Percentiles rank a stretch among this genome's conserved stretches.
Evolutionary conservation across 1,140 invertebrate species (phyloP).

Genomic region (Hyposmocoma kahamanoa): DNA sequence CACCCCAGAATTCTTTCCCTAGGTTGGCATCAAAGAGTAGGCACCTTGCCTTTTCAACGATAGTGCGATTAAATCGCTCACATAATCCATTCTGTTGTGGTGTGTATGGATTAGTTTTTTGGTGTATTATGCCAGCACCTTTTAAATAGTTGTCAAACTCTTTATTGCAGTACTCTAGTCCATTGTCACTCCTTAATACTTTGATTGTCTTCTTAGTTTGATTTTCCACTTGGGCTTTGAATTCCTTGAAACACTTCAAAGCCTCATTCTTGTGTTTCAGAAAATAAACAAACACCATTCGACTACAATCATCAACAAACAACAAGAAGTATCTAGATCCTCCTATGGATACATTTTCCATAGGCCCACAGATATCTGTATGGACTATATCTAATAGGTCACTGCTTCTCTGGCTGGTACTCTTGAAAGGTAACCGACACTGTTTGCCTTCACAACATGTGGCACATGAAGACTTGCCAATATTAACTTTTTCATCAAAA

Average conservation of each 20-base stretch:
- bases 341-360: slow-evolving; percentile 35
- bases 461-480: slow-evolving; percentile 12
- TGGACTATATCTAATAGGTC: slow-evolving; percentile 33
- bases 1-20: slow-evolving; percentile 15
- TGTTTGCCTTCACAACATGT: slow-evolving; percentile 14
- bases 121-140: background rate
- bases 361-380: slow-evolving; percentile 54
- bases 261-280: slow-evolving; percentile 29
- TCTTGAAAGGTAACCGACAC: slow-evolving; percentile 4
- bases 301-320: slow-evolving; percentile 49
- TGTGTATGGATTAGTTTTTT: slow-evolving; percentile 13
- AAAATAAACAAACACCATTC: slow-evolving; percentile 50
- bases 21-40: slow-evolving; percentile 12
- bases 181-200: slow-evolving; percentile 23
- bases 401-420: background rate
- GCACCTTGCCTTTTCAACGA: too few species aligned
- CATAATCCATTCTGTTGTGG: slow-evolving; percentile 17
- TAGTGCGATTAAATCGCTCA: slow-evolving; percentile 12
- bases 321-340: slow-evolving; percentile 41
- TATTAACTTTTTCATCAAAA: slow-evolving; percentile 16
- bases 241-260: slow-evolving; percentile 30
- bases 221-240: slow-evolving; percentile 34
- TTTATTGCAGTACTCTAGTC: slow-evolving; percentile 11
- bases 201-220: slow-evolving; percentile 34
- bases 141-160: slow-evolving; percentile 8